A percentile compares a stretch with the other conserved stretches of the same genome.
Conservation (phyloP, 1,140 invertebrate genomes). For the Bombyx mori region ASM3026992v2 NC_085128.1:6576001-6576500, state of each 20-base stretch:
- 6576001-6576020: too few species aligned
- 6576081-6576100: conserved; percentile 39
- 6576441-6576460: too few species aligned
- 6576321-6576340: too few species aligned
- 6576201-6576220: conserved; percentile 40
- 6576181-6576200: conserved; percentile 24
- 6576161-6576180: conserved; percentile 42
- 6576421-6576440: too few species aligned
- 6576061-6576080: conserved; percentile 22
- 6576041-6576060: conserved; percentile 8
- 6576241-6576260: conserved; percentile 23
- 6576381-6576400: too few species aligned
- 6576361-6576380: too few species aligned
- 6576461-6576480: too few species aligned
- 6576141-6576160: conserved; percentile 42
- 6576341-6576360: too few species aligned
- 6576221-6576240: conserved; percentile 11
- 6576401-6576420: too few species aligned
- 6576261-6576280: conserved; percentile 13
- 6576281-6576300: neutral
- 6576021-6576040: too few species aligned
- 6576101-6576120: conserved; percentile 42
- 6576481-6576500: too few species aligned
- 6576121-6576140: conserved; percentile 35
- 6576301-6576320: too few species aligned